Conservation (phyloP, 2,888 invertebrate genomes). For the Leptura quadrifasciata region DNA sequence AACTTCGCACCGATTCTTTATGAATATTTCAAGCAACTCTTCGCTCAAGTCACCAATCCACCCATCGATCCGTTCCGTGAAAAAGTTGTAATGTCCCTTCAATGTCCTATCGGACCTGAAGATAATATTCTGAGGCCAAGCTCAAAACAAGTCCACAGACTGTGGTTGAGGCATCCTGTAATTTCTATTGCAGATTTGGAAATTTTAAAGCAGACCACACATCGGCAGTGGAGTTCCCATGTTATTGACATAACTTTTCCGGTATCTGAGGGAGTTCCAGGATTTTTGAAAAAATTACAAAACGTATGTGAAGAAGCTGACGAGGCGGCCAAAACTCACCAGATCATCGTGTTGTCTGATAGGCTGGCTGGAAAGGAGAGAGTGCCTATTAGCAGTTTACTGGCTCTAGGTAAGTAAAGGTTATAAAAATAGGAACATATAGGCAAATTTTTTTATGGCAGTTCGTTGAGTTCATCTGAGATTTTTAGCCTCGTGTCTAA, state of each 20-base stretch:
- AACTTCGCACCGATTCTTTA: constrained; percentile 95
- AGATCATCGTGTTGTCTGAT: constrained; percentile 92
- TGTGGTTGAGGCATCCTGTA: constrained; percentile 96
- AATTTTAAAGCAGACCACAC: constrained; percentile 87
- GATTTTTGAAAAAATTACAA: constrained; percentile 85
- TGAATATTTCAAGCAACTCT: constrained; percentile 98
- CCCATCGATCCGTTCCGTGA: constrained; percentile 99
- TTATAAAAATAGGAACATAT: too few relatives aligned
- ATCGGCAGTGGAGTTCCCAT: constrained; percentile 91
- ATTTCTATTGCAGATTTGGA: constrained; percentile 93
- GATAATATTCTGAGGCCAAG: constrained; percentile 94
- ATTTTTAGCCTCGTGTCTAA: too few relatives aligned
- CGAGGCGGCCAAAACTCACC: constrained; percentile 80
- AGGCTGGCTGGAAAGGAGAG: constrained; percentile 78
- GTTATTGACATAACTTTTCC: constrained; percentile 91
- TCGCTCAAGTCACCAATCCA: constrained; percentile 99
- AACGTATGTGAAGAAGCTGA: constrained; percentile 88
- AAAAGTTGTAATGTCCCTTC: constrained; percentile 98
- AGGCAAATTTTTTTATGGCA: too few relatives aligned
- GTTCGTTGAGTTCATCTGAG: too few relatives aligned
- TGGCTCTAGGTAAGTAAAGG: constrained; percentile 80
- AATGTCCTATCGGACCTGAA: constrained; percentile 97
- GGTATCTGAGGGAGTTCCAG: constrained; percentile 80
- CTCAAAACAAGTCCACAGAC: constrained; percentile 87
- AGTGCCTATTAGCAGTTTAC: constrained; percentile 86